Evolutionary conservation across 2,113 vertebrate species (phyloP).

Genomic region (Zosterops pallidus): DNA sequence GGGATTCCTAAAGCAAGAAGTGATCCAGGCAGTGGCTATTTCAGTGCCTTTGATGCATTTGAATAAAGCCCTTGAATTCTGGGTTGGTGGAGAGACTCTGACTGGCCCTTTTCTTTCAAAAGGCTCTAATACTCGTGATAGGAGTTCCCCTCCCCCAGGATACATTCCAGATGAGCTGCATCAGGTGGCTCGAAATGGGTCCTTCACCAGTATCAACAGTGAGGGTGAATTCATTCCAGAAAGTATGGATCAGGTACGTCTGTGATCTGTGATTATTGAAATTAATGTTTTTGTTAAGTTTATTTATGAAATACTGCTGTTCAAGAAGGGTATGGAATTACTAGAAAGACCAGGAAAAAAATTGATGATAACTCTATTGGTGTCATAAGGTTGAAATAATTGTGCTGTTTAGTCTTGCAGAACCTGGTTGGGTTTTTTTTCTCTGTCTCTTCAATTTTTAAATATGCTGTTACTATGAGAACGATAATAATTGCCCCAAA

Average conservation of each 20-base stretch:
- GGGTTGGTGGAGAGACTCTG: background rate
- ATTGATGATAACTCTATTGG: background rate
- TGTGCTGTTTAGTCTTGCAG: background rate
- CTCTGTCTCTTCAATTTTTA: background rate
- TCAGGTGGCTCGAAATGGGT: slow-evolving; percentile 94
- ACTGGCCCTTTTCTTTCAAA: slow-evolving; percentile 6
- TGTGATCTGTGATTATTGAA: background rate
- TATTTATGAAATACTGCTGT: background rate
- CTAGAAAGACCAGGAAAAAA: background rate
- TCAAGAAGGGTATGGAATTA: background rate
- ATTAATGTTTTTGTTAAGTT: background rate
- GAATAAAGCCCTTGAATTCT: background rate
- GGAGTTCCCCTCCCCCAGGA: slow-evolving; percentile 96
- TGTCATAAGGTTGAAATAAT: background rate
- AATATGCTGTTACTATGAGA: background rate
- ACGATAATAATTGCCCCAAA: background rate
- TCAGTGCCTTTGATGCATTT: background rate
- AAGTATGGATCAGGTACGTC: slow-evolving; percentile 94
- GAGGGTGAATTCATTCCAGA: slow-evolving; percentile 99
- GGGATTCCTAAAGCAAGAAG: background rate
- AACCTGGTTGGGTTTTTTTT: background rate
- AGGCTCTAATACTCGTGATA: slow-evolving; percentile 89
- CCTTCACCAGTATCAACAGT: slow-evolving; percentile 98
- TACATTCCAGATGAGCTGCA: slow-evolving; percentile 98
- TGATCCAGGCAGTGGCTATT: background rate